Evolutionary conservation across 2,797 vertebrate species (phyloP), one percentile per base, ranked within the genome.

Genomic region (Chelon labrosus): DNA sequence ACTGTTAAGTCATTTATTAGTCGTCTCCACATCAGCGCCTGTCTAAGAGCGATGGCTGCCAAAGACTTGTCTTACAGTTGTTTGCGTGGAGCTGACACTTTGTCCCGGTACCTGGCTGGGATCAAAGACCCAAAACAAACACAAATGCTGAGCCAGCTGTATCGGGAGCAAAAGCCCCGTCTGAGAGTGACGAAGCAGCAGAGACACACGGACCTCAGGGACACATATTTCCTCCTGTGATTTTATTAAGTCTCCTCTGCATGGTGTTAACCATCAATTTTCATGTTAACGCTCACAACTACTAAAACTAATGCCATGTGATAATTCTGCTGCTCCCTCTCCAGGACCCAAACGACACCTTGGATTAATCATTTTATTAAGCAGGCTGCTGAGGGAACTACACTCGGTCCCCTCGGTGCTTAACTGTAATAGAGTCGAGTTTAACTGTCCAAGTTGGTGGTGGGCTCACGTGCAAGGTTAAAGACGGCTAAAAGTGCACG

Each of bases 71-170:
- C 61, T 69, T 38, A 19, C 60, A 59, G 68, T 47, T 37, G 7
- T 82, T 76, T 83, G 77, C 82, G 72, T 73, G 20, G 53, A 71
- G 70, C 88, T 82, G 82, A 88, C 83, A 86, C 82, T 83, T 77
- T 83, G 81, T 82, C 75, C 86, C 50, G 46, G 14, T 83, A 88
- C 83, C 82, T 89, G 86, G 66, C 44, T 50, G 62, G 80, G 63
- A 78, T 78, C 74, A 80, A 72, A 85, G 69, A 85, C 84, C 85
- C 83, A 85, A 87, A 91, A 92, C 89, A 90, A 90, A 92, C 77
- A 89, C 51, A 73, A 86, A 65, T 39, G 88, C 90, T 88, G 85
- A 92, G 86, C 81, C 70, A 82, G 81, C 83, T 67, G 68, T 85
- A 85, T 72, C 44, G 41, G 53, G 53, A 84, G 77, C 75, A 47